These are phyloP conservation scores for Dendropsophus ebraccatus DNA, from an alignment of 2,113 vertebrate species.

Conservation along the genomic window DNA sequence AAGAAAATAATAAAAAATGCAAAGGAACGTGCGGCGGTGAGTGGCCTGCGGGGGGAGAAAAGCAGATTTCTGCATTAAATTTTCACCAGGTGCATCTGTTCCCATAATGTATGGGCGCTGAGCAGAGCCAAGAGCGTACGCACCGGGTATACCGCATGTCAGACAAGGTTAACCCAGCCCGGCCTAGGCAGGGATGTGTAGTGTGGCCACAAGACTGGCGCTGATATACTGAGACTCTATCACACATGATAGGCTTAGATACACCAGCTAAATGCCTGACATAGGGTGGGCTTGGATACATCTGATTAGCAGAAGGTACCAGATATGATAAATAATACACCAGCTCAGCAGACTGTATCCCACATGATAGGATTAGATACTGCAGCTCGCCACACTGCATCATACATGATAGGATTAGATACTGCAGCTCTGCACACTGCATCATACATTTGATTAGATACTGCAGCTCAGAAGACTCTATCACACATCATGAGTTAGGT, in stretches of 20 bases:
- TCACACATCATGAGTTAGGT: neutral
- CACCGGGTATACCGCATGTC: neutral
- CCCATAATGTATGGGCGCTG: neutral
- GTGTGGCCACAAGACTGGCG: too few species aligned
- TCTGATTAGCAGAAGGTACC: too few species aligned
- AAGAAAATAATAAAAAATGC: neutral
- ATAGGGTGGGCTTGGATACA: neutral
- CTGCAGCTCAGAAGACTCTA: neutral
- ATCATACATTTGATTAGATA: neutral
- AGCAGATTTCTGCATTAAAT: neutral
- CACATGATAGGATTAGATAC: too few species aligned
- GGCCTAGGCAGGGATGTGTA: neutral
- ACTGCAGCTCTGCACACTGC: neutral
- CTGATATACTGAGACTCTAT: too few species aligned
- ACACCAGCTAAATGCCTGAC: too few species aligned
- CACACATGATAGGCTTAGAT: too few species aligned
- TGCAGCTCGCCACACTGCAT: too few species aligned
- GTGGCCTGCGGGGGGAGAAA: neutral
- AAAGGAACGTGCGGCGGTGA: neutral
- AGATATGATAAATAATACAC: too few species aligned
- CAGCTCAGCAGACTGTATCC: too few species aligned
- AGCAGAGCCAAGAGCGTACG: neutral
- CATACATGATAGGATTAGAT: too few species aligned
- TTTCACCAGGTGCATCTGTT: constrained; percentile 9
- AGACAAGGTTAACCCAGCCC: neutral